Percentiles rank a stretch among this genome's conserved stretches.
phyloP scores from a whole-genome alignment of 1,140 invertebrate genomes.

The Heliconius hewitsoni region DNA sequence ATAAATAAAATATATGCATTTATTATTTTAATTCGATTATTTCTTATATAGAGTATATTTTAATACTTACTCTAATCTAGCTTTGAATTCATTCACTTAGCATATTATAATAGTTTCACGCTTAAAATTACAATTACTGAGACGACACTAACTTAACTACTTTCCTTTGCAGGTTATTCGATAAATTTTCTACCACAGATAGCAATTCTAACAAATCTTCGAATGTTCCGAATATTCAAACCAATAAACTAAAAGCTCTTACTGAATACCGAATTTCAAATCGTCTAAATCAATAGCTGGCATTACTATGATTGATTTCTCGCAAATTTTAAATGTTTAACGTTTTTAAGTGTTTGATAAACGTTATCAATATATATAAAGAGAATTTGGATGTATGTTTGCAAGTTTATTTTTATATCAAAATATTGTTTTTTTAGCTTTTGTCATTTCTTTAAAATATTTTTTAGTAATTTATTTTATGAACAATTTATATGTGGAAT shows the following conservation, averaged over 20 bases:
- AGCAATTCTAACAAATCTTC: slow-evolving; percentile 4
- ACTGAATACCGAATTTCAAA: slow-evolving; percentile 7
- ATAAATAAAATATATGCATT: no score
- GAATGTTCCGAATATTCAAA: background rate
- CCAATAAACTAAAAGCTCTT: slow-evolving; percentile 7
- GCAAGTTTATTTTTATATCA: background rate
- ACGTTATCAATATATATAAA: background rate
- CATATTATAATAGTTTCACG: no score
- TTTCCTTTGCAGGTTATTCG: background rate
- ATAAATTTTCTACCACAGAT: background rate
- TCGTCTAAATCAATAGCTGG: slow-evolving; percentile 9
- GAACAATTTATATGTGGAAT: no score
- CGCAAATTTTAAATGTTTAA: slow-evolving; percentile 3
- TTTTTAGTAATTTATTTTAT: no score
- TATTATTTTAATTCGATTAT: no score
- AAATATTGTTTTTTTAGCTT: no score
- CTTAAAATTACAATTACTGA: background rate
- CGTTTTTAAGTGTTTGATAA: slow-evolving; percentile 3
- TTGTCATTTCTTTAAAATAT: no score
- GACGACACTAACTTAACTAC: background rate
- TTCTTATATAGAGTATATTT: no score
- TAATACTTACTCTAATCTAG: no score
- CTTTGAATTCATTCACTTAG: no score
- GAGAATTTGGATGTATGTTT: background rate
- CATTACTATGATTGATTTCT: slow-evolving; percentile 11